phyloP scores from a whole-genome alignment of 1,140 invertebrate genomes.

The Ganaspis sp. region DNA sequence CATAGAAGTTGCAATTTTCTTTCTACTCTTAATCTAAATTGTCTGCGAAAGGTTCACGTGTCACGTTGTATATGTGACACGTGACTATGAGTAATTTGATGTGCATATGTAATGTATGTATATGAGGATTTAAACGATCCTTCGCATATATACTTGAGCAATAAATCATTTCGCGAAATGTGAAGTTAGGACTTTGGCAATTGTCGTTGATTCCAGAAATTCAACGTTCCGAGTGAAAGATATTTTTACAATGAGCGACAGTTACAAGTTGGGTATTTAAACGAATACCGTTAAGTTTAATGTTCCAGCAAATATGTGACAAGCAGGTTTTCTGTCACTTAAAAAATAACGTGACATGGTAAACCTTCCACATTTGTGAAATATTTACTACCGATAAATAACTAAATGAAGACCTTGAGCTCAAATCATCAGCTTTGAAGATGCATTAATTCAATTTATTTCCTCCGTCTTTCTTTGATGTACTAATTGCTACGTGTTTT shows the following conservation, averaged over 20 bases:
- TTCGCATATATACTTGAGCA: neutral
- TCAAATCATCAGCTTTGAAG: neutral
- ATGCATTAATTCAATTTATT: too few species aligned
- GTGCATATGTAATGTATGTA: too few species aligned
- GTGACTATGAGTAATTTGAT: too few species aligned
- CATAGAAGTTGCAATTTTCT: too few species aligned
- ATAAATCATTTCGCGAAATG: conserved; percentile 10
- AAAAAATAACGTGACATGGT: neutral
- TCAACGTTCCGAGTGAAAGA: neutral
- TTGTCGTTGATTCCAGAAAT: neutral
- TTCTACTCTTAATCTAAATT: too few species aligned
- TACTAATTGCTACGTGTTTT: too few species aligned
- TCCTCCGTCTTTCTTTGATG: too few species aligned
- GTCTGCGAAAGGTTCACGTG: too few species aligned
- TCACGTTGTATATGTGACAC: too few species aligned
- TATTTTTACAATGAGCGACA: conserved; percentile 13
- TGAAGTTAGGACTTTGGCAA: neutral
- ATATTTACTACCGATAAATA: neutral
- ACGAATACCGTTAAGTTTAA: conserved; percentile 21
- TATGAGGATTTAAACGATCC: neutral
- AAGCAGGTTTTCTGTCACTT: conserved; percentile 18
- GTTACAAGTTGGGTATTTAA: conserved; percentile 8
- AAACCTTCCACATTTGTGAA: conserved; percentile 9
- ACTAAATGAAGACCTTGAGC: neutral
- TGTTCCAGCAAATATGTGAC: conserved; percentile 3